Evolutionary conservation across 30 jellyfish, hydroid and myxozoan species (phyloP).

Genomic region (Aurelia aurita): DNA sequence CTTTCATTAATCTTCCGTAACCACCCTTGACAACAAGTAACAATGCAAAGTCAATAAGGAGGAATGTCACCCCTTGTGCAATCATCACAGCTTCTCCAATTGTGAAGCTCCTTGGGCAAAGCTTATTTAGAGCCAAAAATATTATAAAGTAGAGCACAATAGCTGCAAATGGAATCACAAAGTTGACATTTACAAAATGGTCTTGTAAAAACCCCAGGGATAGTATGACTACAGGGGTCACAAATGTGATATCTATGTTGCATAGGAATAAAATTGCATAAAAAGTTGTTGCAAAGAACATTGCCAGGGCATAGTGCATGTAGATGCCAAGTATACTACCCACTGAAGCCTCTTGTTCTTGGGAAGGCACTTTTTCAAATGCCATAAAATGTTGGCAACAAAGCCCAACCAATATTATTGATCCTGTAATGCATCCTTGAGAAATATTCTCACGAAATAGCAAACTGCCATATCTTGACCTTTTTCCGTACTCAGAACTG

Average conservation of each 20-base stretch:
- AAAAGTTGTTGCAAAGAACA: slow-evolving; percentile 32
- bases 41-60: slow-evolving; percentile 30
- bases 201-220: slow-evolving; percentile 61
- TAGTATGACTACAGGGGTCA: slow-evolving; percentile 46
- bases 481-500: neutral
- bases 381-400: neutral
- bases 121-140: slow-evolving; percentile 9
- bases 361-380: neutral
- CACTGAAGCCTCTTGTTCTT: no score
- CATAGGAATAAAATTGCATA: slow-evolving; percentile 31
- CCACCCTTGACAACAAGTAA: slow-evolving; percentile 27
- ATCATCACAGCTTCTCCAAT: slow-evolving; percentile 68
- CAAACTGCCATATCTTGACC: neutral
- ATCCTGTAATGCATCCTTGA: neutral
- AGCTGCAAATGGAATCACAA: slow-evolving; percentile 32
- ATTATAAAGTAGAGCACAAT: slow-evolving; percentile 15
- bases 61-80: slow-evolving; percentile 41
- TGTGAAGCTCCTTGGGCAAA: slow-evolving; percentile 71
- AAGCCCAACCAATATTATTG: neutral
- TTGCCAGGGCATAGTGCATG: slow-evolving; percentile 10
- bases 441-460: neutral
- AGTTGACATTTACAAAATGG: slow-evolving; percentile 35
- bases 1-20: neutral
- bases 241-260: slow-evolving; percentile 41
- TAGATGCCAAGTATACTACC: slow-evolving; percentile 3